Percentiles rank a stretch among this genome's conserved stretches.
phyloP scores from a whole-genome alignment of 1,140 invertebrate species.

The Rhyzopertha dominica region DNA sequence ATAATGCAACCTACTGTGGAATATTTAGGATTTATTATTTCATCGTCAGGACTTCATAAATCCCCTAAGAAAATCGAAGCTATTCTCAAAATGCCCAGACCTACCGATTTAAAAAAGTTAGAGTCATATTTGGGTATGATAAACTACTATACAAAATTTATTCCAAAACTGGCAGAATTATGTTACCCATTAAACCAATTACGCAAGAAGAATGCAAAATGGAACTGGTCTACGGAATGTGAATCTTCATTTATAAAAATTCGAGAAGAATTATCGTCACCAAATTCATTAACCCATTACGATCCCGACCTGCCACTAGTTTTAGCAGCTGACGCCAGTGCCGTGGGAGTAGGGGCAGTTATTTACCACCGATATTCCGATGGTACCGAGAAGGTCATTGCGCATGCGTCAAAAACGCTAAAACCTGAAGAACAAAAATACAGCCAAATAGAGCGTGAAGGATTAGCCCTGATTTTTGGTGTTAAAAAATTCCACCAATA shows the following conservation, averaged over 20 bases:
- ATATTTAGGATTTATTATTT: neutral
- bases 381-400: constrained; percentile 45
- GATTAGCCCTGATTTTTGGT: constrained; percentile 47
- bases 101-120: neutral
- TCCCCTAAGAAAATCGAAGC: constrained; percentile 4
- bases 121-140: neutral
- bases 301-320: constrained; percentile 40
- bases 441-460: constrained; percentile 52
- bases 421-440: constrained; percentile 48
- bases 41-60: neutral
- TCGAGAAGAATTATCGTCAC: no score
- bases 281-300: constrained; percentile 42
- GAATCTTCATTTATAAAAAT: no score
- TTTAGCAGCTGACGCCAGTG: constrained; percentile 49
- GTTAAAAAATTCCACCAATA: no score
- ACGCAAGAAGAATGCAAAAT: no score
- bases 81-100: neutral
- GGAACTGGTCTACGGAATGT: no score
- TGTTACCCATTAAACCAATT: neutral
- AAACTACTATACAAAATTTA: constrained; percentile 5
- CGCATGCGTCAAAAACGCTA: constrained; percentile 48
- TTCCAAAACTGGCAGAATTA: constrained; percentile 1
- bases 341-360: constrained; percentile 47
- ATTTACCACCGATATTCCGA: constrained; percentile 44
- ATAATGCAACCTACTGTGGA: neutral